Evolutionary conservation across 2,888 invertebrate species (phyloP), one percentile per base, ranked within the genome.

Genomic region (Cheilosia urbana): DNA sequence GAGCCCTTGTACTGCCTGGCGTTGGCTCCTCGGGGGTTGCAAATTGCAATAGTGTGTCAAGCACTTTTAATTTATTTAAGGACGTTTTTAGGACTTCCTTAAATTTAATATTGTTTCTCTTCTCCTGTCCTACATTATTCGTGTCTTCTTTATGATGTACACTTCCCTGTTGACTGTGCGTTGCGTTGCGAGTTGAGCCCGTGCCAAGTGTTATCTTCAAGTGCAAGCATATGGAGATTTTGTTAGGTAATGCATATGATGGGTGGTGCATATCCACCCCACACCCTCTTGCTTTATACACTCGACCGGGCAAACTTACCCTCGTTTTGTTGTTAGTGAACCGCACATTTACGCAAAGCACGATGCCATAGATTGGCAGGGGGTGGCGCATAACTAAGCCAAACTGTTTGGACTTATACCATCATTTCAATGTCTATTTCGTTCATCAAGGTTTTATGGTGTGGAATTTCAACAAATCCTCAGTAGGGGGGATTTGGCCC

Each of bases 71-170:
- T 66, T 65, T 53, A 84, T 84, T 84, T 77, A 84, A 73, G 69
- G 55, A 66, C 84, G 60, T 58, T 84, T 80, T 75, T 84, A 84
- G 58, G 84, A 84, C 84, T 84, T 84, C 84, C 84, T 84, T 80
- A 69, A 80, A 76, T 84, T 71, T 68, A 62, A 73, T 71, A 58
- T 65, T 62, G 68, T 19, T 30, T 45, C 45, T n/a, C 15, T 68
- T 53, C 30, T 30, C 45, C 57, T 68, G 69, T 58, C 53, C 60
- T 53, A 71, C 15, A 72, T 78, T 51, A 34, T 51, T 27, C 21
- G 30, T 45, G 37, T 30, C 47, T 53, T 49, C 53, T 60, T 55
- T 71, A 15, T 30, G 42, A 19, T 68, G 66, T 45, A n/a, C 5
- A 42, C 68, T 83, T 83, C 73, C 68, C 73, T 73, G 73, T 83